These are phyloP conservation scores for Orthonyx spaldingii DNA, from an alignment of 2,113 vertebrate species.

Conservation along the genomic window DNA sequence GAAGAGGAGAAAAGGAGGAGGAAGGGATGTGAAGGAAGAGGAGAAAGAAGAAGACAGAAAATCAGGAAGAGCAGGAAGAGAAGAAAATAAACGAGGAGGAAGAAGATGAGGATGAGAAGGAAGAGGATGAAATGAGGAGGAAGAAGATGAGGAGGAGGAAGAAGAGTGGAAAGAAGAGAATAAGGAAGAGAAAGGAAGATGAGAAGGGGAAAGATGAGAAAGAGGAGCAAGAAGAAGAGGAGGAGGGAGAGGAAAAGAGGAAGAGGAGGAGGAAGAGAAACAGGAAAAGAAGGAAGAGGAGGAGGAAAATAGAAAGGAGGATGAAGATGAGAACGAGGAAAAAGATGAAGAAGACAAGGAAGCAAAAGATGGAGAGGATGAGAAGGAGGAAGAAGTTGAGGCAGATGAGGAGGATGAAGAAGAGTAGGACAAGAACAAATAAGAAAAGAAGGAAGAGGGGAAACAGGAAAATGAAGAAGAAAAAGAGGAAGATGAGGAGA, in stretches of 20 bases:
- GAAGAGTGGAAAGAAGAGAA: fast-evolving
- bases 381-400: neutral
- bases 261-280: fast-evolving
- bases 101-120: fast-evolving
- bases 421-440: neutral
- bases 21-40: neutral
- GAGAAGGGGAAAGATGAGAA: fast-evolving
- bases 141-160: fast-evolving
- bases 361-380: neutral
- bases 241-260: fast-evolving
- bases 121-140: neutral
- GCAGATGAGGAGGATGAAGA: neutral
- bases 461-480: neutral
- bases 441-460: neutral
- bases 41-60: neutral
- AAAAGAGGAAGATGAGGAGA: neutral
- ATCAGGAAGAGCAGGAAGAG: fast-evolving
- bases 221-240: neutral
- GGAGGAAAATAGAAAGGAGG: neutral
- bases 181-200: neutral
- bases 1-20: neutral
- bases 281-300: neutral
- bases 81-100: too few species aligned
- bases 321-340: neutral
- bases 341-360: fast-evolving